Conservation (phyloP, 2,113 vertebrate genomes). For the Cephalopterus ornatus region DNA sequence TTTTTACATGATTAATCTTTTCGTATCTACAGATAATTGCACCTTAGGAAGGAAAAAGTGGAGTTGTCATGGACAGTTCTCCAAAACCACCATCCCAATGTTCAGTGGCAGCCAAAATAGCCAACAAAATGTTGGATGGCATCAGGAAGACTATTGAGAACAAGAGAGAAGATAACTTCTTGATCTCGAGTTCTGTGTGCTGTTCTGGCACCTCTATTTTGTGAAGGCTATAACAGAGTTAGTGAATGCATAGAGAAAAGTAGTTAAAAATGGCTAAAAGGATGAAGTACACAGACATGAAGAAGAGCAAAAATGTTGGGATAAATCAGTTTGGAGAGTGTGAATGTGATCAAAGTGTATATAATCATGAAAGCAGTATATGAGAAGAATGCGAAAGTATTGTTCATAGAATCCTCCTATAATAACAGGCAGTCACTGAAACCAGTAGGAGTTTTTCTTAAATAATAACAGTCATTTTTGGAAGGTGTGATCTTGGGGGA, state of each 20-base stretch:
- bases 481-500: neutral
- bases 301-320: neutral
- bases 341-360: neutral
- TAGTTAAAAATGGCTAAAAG: neutral
- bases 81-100: neutral
- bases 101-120: neutral
- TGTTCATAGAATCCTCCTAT: neutral
- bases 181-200: rapidly evolving
- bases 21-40: neutral
- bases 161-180: neutral
- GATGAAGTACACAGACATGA: neutral
- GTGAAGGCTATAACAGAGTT: rapidly evolving
- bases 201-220: neutral
- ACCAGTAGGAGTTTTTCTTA: neutral
- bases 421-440: neutral
- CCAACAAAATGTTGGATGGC: neutral
- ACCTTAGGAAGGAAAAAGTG: neutral
- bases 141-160: neutral
- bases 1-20: neutral
- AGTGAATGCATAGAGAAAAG: neutral
- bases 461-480: neutral
- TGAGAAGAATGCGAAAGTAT: neutral
- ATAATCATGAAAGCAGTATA: neutral
- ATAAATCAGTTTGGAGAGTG: neutral
- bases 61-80: neutral